phyloP scores from a whole-genome alignment of 92 coral and sea anemone species.

The Zoanthus gigantus region DNA sequence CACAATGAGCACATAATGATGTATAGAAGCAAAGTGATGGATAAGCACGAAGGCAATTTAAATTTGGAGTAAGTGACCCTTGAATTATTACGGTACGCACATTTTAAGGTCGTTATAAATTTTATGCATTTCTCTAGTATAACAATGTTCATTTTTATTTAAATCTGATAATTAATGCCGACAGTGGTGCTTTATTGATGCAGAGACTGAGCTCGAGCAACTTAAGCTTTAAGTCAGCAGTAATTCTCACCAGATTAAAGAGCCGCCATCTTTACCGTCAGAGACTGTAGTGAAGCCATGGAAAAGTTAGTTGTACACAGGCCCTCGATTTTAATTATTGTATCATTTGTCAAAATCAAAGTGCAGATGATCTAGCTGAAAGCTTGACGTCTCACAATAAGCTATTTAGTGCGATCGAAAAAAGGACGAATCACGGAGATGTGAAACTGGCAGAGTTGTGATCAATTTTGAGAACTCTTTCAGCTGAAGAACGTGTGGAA shows the following conservation, averaged over 20 bases:
- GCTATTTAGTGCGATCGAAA: conserved; percentile 1
- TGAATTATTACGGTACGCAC: background rate
- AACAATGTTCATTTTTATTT: background rate
- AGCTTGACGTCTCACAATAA: background rate
- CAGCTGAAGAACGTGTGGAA: background rate
- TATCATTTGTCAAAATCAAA: background rate
- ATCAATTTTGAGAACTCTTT: background rate
- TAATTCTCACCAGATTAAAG: background rate
- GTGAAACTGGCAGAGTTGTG: background rate
- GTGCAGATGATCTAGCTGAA: conserved; percentile 6
- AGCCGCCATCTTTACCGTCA: conserved; percentile 2
- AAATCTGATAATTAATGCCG: background rate
- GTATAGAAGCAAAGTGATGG: background rate
- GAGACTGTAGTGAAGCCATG: background rate
- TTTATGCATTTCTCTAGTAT: background rate
- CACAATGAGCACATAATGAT: background rate
- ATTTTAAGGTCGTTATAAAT: background rate
- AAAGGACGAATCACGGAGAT: conserved; percentile 1
- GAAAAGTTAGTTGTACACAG: background rate
- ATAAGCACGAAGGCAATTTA: background rate
- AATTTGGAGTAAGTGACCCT: conserved; percentile 3
- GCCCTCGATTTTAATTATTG: conserved; percentile 2
- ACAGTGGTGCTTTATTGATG: background rate
- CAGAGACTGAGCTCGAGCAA: conserved; percentile 1
- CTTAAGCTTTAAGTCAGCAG: background rate